Conservation (phyloP, 2,113 vertebrate genomes). For the Melanotaenia duboulayi region DNA sequence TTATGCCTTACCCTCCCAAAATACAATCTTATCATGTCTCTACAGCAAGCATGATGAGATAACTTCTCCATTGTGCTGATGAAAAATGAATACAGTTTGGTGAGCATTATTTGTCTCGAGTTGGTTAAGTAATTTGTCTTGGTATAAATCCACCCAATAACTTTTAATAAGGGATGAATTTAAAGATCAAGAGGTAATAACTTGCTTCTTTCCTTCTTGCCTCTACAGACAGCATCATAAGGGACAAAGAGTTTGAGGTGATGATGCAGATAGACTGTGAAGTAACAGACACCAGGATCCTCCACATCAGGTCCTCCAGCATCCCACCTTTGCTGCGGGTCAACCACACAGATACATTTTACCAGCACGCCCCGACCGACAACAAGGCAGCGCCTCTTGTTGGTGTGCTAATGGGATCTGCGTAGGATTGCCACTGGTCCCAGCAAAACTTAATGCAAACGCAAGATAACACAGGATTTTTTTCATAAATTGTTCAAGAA, state of each 20-base stretch:
- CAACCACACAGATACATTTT: slow-evolving; percentile 86
- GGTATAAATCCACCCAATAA: not conserved
- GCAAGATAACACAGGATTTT: not conserved
- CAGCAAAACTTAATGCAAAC: not conserved
- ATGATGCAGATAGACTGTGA: slow-evolving; percentile 99
- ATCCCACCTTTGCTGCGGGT: slow-evolving; percentile 89
- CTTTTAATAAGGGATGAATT: not conserved
- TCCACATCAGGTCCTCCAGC: slow-evolving; percentile 92
- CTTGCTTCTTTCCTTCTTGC: slow-evolving; percentile 1
- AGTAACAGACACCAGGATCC: slow-evolving; percentile 93
- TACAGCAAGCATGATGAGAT: not conserved
- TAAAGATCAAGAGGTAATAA: slow-evolving; percentile 2
- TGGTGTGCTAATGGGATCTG: slow-evolving; percentile 87
- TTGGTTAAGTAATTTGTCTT: not conserved
- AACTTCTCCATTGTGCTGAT: not conserved
- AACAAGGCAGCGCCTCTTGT: slow-evolving; percentile 79
- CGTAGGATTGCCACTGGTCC: slow-evolving; percentile 34
- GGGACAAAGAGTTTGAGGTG: slow-evolving; percentile 90
- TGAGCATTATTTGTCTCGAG: not conserved
- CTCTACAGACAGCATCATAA: slow-evolving; percentile 90
- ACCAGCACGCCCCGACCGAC: slow-evolving; percentile 79
- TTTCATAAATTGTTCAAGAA: not conserved
- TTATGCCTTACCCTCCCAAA: slow-evolving; percentile 1
- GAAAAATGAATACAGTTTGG: not conserved
- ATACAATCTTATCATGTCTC: not conserved